Conservation (phyloP, 2,113 vertebrate genomes). For the Actenoides hombroni region DNA sequence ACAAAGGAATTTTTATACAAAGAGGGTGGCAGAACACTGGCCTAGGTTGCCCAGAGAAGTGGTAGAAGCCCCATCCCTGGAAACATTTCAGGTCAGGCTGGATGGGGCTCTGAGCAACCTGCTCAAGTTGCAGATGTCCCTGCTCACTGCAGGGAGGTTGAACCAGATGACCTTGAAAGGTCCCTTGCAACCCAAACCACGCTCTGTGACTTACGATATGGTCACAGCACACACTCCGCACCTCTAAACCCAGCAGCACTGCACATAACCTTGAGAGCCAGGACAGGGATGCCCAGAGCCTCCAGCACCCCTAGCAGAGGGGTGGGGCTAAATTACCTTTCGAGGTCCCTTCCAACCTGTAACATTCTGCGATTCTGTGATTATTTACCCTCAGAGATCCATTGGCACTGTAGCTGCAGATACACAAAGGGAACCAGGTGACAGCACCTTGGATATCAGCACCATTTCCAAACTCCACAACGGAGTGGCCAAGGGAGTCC, state of each 20-base stretch:
- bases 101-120: background rate
- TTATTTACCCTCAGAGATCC: background rate
- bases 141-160: background rate
- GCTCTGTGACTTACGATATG: background rate
- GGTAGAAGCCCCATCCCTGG: background rate
- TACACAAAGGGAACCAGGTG: background rate
- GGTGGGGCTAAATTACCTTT: too few relatives aligned
- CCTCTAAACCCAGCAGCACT: background rate
- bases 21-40: background rate
- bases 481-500: background rate
- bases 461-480: background rate
- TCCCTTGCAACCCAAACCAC: background rate
- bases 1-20: background rate
- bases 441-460: background rate
- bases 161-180: background rate
- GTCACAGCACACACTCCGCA: background rate
- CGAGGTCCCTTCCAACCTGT: too few relatives aligned
- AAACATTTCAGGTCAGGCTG: background rate
- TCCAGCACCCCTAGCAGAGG: background rate
- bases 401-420: accelerated
- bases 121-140: too few relatives aligned
- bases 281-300: background rate
- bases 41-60: background rate
- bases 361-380: too few relatives aligned
- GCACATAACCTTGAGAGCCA: accelerated